phyloP scores from a whole-genome alignment of 2,113 vertebrate species.

The Variabilichromis moorii region DNA sequence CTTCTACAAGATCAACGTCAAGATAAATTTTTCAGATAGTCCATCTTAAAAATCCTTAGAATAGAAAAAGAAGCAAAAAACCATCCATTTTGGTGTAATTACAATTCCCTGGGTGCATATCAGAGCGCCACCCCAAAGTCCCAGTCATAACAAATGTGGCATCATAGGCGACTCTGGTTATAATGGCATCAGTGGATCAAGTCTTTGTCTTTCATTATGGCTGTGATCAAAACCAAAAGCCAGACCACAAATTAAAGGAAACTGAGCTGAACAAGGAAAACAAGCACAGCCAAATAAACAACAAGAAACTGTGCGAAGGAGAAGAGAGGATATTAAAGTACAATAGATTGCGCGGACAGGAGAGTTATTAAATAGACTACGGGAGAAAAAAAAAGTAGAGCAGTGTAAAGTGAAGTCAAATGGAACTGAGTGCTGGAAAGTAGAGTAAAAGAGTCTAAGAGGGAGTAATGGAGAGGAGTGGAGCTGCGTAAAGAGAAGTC shows the following conservation, averaged over 20 bases:
- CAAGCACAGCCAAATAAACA: slow-evolving; percentile 11
- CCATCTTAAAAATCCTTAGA: background rate
- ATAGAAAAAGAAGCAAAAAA: background rate
- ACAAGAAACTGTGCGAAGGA: background rate
- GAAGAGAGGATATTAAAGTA: background rate
- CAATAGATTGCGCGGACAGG: background rate
- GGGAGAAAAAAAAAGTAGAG: background rate
- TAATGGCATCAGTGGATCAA: slow-evolving; percentile 33
- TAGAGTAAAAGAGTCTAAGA: background rate
- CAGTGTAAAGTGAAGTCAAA: background rate
- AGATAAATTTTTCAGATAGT: background rate
- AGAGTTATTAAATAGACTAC: background rate
- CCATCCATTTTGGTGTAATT: background rate
- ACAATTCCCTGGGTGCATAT: background rate
- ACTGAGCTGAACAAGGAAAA: slow-evolving; percentile 23
- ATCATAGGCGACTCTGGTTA: slow-evolving; percentile 23
- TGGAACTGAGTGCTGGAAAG: background rate
- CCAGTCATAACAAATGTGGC: slow-evolving; percentile 47
- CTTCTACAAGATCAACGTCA: background rate
- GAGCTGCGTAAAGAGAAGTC: background rate
- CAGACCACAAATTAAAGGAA: slow-evolving; percentile 40
- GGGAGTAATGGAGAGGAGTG: background rate
- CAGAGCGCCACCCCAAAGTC: background rate
- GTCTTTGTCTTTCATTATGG: slow-evolving; percentile 39
- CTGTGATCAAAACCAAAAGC: slow-evolving; percentile 23